These are phyloP conservation scores for Liposcelis brunnea DNA, from an alignment of 2,888 invertebrate genomes.

Conservation along the genomic window DNA sequence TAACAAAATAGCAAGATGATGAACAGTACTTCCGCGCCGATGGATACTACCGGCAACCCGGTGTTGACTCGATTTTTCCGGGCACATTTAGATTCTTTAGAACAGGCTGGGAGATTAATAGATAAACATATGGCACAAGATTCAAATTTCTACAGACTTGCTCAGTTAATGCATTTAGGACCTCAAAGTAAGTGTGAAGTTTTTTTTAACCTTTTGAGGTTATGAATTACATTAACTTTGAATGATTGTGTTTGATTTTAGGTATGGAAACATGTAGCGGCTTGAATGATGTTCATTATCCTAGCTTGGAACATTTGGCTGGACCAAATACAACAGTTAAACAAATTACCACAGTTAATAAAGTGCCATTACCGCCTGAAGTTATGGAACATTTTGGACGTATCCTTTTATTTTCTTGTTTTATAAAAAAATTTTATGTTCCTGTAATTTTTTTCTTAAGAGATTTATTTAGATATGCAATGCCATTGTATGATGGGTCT, in stretches of 20 bases:
- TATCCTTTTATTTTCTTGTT: constrained; percentile 43
- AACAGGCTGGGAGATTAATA: constrained; percentile 61
- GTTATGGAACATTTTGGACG: constrained; percentile 89
- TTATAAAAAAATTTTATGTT: neutral
- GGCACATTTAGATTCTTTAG: constrained; percentile 42
- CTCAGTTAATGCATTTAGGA: constrained; percentile 36
- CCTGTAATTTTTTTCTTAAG: constrained; percentile 14
- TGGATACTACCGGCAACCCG: neutral
- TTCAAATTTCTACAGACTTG: constrained; percentile 50
- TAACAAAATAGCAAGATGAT: too few species aligned
- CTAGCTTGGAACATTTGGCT: constrained; percentile 51
- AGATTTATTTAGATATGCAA: constrained; percentile 57
- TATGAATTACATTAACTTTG: neutral
- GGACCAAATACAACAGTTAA: constrained; percentile 51
- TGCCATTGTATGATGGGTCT: constrained; percentile 94
- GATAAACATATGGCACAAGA: constrained; percentile 56
- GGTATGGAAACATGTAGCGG: constrained; percentile 71
- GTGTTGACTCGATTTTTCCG: constrained; percentile 14
- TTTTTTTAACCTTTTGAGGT: constrained; percentile 9
- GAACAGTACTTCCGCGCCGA: too few species aligned
- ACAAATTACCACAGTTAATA: constrained; percentile 62
- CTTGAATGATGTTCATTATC: constrained; percentile 79
- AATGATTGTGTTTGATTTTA: neutral
- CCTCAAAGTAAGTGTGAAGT: constrained; percentile 24
- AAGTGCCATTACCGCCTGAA: constrained; percentile 81